Evolutionary conservation across 2,113 vertebrate species (phyloP), one percentile per base, ranked within the genome.

Genomic region (Paradisaea rubra): DNA sequence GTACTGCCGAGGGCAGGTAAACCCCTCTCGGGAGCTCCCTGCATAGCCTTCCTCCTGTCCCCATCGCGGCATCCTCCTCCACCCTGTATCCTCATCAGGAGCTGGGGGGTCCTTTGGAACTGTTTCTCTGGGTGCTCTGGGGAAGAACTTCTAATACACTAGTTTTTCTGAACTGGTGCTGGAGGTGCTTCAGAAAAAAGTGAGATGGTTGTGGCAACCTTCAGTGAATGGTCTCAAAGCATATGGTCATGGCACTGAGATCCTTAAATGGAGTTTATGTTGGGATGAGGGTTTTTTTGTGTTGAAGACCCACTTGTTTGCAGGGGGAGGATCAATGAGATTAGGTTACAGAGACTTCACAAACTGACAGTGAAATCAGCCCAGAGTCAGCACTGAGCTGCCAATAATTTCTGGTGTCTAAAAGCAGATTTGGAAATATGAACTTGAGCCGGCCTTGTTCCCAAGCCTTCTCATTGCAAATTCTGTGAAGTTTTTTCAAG

Each of bases 21-120:
- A 14, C 17, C 8, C 10, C 20, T 71, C 53, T 1, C 0, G 8
- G 21, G 15, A 45, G 6, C 11, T 86, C 15, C 70, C 17, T 2
- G 2, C 3, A 31, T 0, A n/a, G 22, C n/a, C 23, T 47, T 52
- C 50, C 21, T 71, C 18, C 39, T 50, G 25, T 10, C 12, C 28
- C 28, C 19, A 20, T 7, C 0, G 1, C 7, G 9, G 15, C 3
- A 15, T 19, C 17, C 6, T 90, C 41, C 33, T 86, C 39, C 8
- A 39, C 12, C 7, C 16, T 1, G 2, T 3, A 1, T 64, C 49
- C 49, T 80, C 53, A 56, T 37, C n/a, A 49, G 84, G 37, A 61
- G 10, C 28, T 1, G 0, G 7, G 13, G 28, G 3, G 4, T 42
- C 27, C 53, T 56, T 71, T 2, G 3, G 23, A 13, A 21, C 19